A percentile compares a stretch with the other conserved stretches of the same genome.
These are phyloP conservation scores for Sceloporus tristichus DNA, from an alignment of 2,113 vertebrate genomes.

Conservation along the genomic window DNA sequence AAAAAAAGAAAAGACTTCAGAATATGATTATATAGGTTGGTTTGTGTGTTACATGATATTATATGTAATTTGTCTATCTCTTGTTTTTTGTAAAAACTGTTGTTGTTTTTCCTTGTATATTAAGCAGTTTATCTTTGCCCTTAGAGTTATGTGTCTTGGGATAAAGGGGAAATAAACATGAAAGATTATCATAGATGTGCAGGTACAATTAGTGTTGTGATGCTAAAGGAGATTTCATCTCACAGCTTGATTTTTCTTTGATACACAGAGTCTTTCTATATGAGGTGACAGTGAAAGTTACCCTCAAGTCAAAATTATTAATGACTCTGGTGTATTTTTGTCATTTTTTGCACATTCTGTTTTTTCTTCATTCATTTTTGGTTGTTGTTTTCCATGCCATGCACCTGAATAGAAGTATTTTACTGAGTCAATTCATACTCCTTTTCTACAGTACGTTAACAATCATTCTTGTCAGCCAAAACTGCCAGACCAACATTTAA, in stretches of 20 bases:
- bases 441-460: too few species aligned
- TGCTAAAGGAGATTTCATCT: not conserved
- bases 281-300: conserved; percentile 8
- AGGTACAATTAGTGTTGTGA: not conserved
- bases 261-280: not conserved
- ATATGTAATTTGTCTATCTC: not conserved
- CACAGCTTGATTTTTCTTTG: not conserved
- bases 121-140: not conserved
- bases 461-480: too few species aligned
- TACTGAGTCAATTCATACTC: not conserved
- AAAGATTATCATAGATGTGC: not conserved
- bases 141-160: not conserved
- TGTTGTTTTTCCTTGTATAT: too few species aligned
- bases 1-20: too few species aligned
- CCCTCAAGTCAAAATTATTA: not conserved
- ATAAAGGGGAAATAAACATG: not conserved
- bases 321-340: not conserved
- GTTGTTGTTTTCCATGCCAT: not conserved
- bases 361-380: not conserved
- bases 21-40: too few species aligned
- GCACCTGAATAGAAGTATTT: not conserved
- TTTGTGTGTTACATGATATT: too few species aligned
- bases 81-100: too few species aligned
- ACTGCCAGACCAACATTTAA: too few species aligned
- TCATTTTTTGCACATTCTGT: not conserved